These are phyloP conservation scores for Lobophora halterata DNA, from an alignment of 2,888 invertebrate species.

Conservation along the genomic window DNA sequence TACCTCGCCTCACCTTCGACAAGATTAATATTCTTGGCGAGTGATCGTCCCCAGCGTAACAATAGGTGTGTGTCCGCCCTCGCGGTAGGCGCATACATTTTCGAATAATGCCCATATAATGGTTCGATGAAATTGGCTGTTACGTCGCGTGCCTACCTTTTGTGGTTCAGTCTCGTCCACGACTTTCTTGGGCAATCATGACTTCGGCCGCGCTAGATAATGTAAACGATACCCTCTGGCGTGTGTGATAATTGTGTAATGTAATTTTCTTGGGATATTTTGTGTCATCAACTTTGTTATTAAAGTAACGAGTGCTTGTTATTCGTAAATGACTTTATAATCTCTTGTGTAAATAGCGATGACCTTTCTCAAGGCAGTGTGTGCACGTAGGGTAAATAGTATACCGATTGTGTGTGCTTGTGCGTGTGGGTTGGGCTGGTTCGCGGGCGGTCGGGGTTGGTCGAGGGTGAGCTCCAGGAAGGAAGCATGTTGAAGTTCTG, in stretches of 20 bases:
- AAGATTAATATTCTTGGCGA: conserved; percentile 76
- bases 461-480: conserved; percentile 45
- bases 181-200: conserved; percentile 57
- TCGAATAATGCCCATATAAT: conserved; percentile 78
- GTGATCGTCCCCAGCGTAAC: conserved; percentile 66
- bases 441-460: conserved; percentile 37
- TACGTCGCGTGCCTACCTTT: conserved; percentile 59
- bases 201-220: conserved; percentile 30
- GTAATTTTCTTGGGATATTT: conserved; percentile 34
- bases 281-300: conserved; percentile 37
- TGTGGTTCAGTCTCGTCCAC: conserved; percentile 59
- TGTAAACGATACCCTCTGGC: conserved; percentile 36
- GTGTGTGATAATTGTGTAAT: conserved; percentile 34
- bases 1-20: conserved; percentile 57
- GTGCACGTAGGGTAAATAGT: conserved; percentile 34
- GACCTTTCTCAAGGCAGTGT: conserved; percentile 41
- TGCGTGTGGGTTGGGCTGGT: conserved; percentile 37
- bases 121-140: conserved; percentile 72
- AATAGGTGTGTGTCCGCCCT: conserved; percentile 61
- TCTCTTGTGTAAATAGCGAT: conserved; percentile 28
- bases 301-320: conserved; percentile 33
- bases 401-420: conserved; percentile 29
- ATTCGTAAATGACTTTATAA: conserved; percentile 31
- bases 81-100: conserved; percentile 75
- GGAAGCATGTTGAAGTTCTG: conserved; percentile 82